Evolutionary conservation across 2,113 vertebrate genomes (phyloP), one percentile per base, ranked within the genome.

Genomic region (Cyanoramphus novaezelandiae): DNA sequence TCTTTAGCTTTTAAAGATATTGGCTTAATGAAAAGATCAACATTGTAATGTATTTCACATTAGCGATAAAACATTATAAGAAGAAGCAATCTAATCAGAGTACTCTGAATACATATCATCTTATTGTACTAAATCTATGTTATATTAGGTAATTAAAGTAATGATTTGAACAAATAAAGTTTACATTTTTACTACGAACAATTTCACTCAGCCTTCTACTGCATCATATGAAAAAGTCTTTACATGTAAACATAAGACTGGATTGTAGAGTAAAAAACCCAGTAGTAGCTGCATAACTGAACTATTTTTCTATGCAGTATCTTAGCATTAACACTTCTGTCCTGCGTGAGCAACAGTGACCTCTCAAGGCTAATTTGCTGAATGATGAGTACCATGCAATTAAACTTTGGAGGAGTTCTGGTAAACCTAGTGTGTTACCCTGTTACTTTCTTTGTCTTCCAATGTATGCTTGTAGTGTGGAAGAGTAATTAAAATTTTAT

Each of bases 1-100:
- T 95, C 67, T 89, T 95, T 86, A 81, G 80, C 84, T 82, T 92
- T 96, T 86, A 91, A 86, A 96, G 50, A 78, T 87, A 93, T 33
- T 91, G 92, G 41, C 60, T 95, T 97, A 97, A 91, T 95, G 92
- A 95, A 96, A 82, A 92, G 43, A 96, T 95, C 86, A 95, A 64
- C 76, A 91, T 81, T 72, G 91, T 37, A 92, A 88, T 80, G 75
- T 95, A 88, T 93, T 97, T 94, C 71, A 82, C 60, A 90, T 57
- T 89, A 67, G 55, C 72, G 79, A 72, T 74, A 94, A 97, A 94
- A 84, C 47, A 65, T 71, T 92, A 64, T 86, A 82, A 95, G 82
- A 95, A 79, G 76, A 95, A 95, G 69, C 52, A 97, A 96, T 94
- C 79, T 82, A 89, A 86, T 93, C 76, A 89, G 67, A 97, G 67